Evolutionary conservation across 2,113 vertebrate species (phyloP).

Genomic region (Galeopterus variegatus): DNA sequence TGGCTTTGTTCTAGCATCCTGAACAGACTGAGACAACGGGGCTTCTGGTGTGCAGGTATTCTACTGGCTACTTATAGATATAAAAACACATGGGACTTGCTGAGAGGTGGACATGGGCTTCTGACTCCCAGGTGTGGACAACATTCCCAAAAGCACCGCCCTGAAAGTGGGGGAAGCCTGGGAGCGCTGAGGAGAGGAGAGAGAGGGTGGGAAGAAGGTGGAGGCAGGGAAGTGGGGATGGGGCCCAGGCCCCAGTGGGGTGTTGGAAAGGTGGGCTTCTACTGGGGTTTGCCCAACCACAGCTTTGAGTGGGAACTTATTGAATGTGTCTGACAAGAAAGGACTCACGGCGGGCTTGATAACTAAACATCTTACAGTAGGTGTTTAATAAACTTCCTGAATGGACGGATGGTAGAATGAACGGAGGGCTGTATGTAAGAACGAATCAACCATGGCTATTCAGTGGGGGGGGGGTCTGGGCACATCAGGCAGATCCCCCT

Average conservation of each 20-base stretch:
- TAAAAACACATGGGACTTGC: not conserved
- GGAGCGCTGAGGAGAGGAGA: not conserved
- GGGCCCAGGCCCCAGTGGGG: not conserved
- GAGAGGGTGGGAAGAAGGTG: not conserved
- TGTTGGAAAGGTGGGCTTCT: not conserved
- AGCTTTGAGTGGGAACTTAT: not conserved
- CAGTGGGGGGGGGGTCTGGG: not conserved
- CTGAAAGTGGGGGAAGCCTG: not conserved
- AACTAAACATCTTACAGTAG: not conserved
- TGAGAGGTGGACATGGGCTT: not conserved
- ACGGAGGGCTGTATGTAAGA: not conserved
- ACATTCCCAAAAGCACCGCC: not conserved
- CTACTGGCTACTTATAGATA: not conserved
- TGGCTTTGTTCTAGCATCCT: too few species aligned
- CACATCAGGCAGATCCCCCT: not conserved
- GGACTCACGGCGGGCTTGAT: not conserved
- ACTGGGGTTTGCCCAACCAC: not conserved
- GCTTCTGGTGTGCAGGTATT: not conserved
- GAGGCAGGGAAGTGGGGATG: not conserved
- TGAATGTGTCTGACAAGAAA: not conserved
- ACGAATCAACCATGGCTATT: not conserved
- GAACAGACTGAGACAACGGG: not conserved
- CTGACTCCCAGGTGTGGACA: not conserved
- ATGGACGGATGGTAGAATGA: not conserved
- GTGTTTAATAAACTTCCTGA: not conserved